These are phyloP conservation scores for Apodemia zela DNA, from an alignment of 2,888 invertebrate genomes.

Conservation along the genomic window DNA sequence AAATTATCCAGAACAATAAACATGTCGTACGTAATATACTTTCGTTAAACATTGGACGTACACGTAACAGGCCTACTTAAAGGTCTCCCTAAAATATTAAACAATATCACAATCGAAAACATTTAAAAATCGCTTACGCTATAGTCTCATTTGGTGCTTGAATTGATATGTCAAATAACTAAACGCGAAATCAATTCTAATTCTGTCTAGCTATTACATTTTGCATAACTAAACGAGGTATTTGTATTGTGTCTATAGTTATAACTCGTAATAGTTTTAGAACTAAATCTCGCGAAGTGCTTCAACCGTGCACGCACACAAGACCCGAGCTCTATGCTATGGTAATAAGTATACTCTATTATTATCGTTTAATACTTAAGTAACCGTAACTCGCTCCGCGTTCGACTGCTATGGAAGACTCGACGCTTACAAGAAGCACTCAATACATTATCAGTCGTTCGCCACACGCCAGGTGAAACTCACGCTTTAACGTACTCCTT, in stretches of 20 bases:
- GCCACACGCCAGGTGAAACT: constrained; percentile 57
- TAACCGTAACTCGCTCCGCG: constrained; percentile 68
- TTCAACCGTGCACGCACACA: constrained; percentile 47
- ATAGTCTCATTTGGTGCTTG: constrained; percentile 74
- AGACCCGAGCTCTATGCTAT: constrained; percentile 65
- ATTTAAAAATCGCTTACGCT: constrained; percentile 68
- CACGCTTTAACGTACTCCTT: constrained; percentile 65
- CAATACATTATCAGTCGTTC: constrained; percentile 71
- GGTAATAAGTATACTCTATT: constrained; percentile 70
- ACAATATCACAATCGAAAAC: constrained; percentile 59
- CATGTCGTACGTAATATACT: too few relatives aligned
- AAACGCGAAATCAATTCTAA: constrained; percentile 72
- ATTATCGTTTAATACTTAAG: constrained; percentile 79
- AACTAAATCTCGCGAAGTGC: constrained; percentile 64
- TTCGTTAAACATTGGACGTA: too few relatives aligned
- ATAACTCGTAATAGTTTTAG: constrained; percentile 35
- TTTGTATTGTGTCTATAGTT: constrained; percentile 72
- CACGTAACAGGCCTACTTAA: background rate
- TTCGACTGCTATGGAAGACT: constrained; percentile 79
- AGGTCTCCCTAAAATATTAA: constrained; percentile 36
- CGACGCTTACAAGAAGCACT: constrained; percentile 77
- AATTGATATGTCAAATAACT: constrained; percentile 77
- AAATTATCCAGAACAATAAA: too few relatives aligned
- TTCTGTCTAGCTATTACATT: constrained; percentile 66
- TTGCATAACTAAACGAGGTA: constrained; percentile 77